These are phyloP conservation scores for Okapia johnstoni DNA, from an alignment of 2,113 vertebrate species.

Conservation along the genomic window DNA sequence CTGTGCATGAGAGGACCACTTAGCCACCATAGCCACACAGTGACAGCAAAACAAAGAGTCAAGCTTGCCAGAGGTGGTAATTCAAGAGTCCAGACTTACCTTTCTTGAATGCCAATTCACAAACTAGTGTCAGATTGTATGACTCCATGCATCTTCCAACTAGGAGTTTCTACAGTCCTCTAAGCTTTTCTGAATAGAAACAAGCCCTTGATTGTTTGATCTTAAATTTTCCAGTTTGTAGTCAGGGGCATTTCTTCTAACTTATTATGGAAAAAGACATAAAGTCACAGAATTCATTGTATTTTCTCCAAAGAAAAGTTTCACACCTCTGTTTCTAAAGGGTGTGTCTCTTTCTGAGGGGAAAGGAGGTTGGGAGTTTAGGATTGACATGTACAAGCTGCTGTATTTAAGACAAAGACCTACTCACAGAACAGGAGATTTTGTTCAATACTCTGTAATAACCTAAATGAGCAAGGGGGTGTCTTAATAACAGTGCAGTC, in stretches of 20 bases:
- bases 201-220: background rate
- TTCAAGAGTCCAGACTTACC: background rate
- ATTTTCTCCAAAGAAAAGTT: background rate
- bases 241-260: background rate
- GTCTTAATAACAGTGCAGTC: background rate
- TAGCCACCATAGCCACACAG: background rate
- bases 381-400: background rate
- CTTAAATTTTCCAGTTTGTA: background rate
- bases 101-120: background rate
- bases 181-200: background rate
- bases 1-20: accelerated
- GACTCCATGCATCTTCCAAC: background rate
- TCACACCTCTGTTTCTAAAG: background rate
- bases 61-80: background rate
- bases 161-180: background rate
- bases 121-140: background rate
- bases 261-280: background rate
- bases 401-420: background rate
- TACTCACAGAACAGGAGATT: background rate
- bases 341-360: background rate
- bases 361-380: background rate
- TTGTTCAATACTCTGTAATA: background rate
- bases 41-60: background rate
- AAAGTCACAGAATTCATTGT: background rate
- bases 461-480: background rate